Evolutionary conservation across 1,140 invertebrate species (phyloP).

Genomic region (Choristoneura fumiferana): DNA sequence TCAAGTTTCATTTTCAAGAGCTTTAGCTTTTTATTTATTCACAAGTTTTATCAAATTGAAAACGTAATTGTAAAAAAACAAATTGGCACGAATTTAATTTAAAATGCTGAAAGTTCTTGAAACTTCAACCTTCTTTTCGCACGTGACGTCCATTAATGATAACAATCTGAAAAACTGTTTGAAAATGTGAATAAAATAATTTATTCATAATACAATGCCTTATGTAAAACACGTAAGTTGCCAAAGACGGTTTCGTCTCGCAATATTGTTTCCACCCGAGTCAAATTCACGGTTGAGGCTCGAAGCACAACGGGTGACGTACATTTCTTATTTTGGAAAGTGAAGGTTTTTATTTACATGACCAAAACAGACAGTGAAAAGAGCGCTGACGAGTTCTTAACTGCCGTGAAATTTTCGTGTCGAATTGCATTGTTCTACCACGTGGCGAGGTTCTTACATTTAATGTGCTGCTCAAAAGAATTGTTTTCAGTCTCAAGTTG

Average conservation of each 20-base stretch:
- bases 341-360: conserved; percentile 68
- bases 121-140: too few species aligned
- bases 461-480: neutral
- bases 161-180: too few species aligned
- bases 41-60: too few species aligned
- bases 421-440: conserved; percentile 31
- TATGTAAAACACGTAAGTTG: neutral
- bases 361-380: conserved; percentile 38
- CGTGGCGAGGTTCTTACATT: conserved; percentile 9
- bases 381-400: conserved; percentile 32
- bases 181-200: neutral
- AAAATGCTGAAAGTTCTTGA: too few species aligned
- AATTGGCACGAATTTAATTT: too few species aligned
- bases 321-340: conserved; percentile 71
- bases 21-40: too few species aligned
- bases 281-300: conserved; percentile 43
- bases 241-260: conserved; percentile 2
- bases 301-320: conserved; percentile 27
- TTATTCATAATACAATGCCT: neutral
- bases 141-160: too few species aligned
- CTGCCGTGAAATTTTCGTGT: conserved; percentile 46
- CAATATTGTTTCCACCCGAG: conserved; percentile 23
- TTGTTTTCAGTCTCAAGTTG: neutral
- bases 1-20: too few species aligned
- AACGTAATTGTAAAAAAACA: too few species aligned